These are phyloP conservation scores for Panagrolaimus sp. DNA, from an alignment of 1,140 invertebrate genomes.

Conservation along the genomic window DNA sequence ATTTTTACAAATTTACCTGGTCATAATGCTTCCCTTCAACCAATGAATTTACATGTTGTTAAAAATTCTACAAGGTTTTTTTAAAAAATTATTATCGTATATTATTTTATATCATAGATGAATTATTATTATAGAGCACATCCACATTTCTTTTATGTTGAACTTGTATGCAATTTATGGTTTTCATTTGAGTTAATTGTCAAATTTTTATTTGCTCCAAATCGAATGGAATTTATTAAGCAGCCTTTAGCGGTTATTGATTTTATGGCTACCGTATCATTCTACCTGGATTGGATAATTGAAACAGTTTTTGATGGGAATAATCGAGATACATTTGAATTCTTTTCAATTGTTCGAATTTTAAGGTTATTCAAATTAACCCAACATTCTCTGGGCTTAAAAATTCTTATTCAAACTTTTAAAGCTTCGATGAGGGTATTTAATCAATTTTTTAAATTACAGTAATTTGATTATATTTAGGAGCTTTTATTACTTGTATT, in stretches of 20 bases:
- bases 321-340: conserved; percentile 65
- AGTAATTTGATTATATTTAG: conserved; percentile 69
- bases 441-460: background rate
- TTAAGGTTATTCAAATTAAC: conserved; percentile 96
- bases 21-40: background rate
- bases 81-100: background rate
- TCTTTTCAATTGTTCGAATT: conserved; percentile 97
- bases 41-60: background rate
- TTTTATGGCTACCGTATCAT: conserved; percentile 76
- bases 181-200: conserved; percentile 84
- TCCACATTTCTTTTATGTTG: conserved; percentile 80
- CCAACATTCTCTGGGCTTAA: conserved; percentile 89
- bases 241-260: conserved; percentile 82
- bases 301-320: conserved; percentile 7
- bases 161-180: conserved; percentile 89
- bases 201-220: conserved; percentile 79
- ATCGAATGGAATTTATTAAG: conserved; percentile 79
- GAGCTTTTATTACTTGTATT: conserved; percentile 87
- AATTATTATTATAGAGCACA: conserved; percentile 20
- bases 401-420: conserved; percentile 95
- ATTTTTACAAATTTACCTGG: background rate
- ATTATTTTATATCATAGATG: too few relatives aligned
- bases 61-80: conserved; percentile 9
- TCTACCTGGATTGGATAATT: conserved; percentile 38
- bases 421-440: conserved; percentile 61